Base-by-base conservation (phyloP, 2,797 vertebrate genomes). In the Danio albolineatus region DNA sequence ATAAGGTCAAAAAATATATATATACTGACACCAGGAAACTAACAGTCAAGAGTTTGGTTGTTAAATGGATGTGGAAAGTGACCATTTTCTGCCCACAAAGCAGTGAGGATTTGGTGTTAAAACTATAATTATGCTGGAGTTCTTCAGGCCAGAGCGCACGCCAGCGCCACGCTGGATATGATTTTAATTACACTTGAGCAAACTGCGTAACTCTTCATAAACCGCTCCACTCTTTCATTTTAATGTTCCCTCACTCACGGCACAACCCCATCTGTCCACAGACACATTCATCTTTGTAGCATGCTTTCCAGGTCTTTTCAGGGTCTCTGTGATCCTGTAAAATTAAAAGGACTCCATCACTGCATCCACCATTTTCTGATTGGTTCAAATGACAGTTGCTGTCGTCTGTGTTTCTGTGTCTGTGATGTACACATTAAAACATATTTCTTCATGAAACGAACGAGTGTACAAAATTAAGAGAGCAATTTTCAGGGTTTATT, bases 101-200 rank as follows among this genome's bases (percentile, higher is more conserved):
- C 61, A n/a, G 41, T 59, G 57, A 43, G 46, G 49, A 57, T 53
- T 44, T 59, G 4, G 5, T 53, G 5, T 57, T 48, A 16, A 67
- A 77, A n/a, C 75, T 82, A 73, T 84, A 84, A 76, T 84, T 79
- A 75, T 16, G 44, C 48, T 59, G 28, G 48, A 43, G 49, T 51
- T 16, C 7, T 28, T 38, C 61, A 36, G 21, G 44, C 59, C 64
- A 53, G 21, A 60, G 61, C 59, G 38, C 21, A 53, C 4, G 19
- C 28, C 67, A 66, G 16, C 19, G 44, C 67, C 60, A 73, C 44
- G 36, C 36, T 82, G 67, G 44, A 78, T 78, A 28, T 82, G 56
- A 78, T 38, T 78, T 54, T 46, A 54, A 54, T 44, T 73, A 19
- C 62, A 74, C 56, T 73, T 36, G 53, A 19, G 54, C 13, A 44